Evolutionary conservation across 2,888 invertebrate species (phyloP).

Genomic region (Tineola bisselliella): DNA sequence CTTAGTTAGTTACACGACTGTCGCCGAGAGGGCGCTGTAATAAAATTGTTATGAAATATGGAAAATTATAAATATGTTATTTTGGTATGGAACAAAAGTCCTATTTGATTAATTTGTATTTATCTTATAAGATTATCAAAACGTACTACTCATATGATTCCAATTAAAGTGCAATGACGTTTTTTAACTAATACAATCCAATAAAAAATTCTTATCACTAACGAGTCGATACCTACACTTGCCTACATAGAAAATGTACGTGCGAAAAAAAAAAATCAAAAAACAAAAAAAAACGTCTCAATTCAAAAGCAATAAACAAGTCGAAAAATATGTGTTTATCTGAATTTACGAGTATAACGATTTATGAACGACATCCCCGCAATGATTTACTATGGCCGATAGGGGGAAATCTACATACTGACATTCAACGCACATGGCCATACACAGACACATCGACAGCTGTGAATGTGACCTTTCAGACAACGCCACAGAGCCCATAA

Average conservation of each 20-base stretch:
- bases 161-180: too few species aligned
- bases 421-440: background rate
- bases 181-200: too few species aligned
- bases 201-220: too few species aligned
- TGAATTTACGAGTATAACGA: constrained; percentile 3
- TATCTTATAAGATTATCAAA: too few species aligned
- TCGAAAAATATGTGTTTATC: constrained; percentile 11
- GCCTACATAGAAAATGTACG: background rate
- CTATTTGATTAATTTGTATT: too few species aligned
- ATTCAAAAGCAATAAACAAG: constrained; percentile 9
- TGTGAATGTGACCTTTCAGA: background rate
- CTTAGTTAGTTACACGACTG: too few species aligned
- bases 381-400: constrained; percentile 1
- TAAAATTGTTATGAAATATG: too few species aligned
- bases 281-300: background rate
- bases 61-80: too few species aligned
- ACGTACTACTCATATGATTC: too few species aligned
- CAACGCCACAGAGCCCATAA: background rate
- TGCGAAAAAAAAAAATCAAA: background rate
- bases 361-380: constrained; percentile 3
- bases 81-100: too few species aligned
- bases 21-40: too few species aligned
- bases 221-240: too few species aligned
- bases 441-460: background rate
- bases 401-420: constrained; percentile 2